A percentile compares a stretch with the other conserved stretches of the same genome.
These are phyloP conservation scores for Leuctra nigra DNA, from an alignment of 2,888 invertebrate genomes.

Conservation along the genomic window DNA sequence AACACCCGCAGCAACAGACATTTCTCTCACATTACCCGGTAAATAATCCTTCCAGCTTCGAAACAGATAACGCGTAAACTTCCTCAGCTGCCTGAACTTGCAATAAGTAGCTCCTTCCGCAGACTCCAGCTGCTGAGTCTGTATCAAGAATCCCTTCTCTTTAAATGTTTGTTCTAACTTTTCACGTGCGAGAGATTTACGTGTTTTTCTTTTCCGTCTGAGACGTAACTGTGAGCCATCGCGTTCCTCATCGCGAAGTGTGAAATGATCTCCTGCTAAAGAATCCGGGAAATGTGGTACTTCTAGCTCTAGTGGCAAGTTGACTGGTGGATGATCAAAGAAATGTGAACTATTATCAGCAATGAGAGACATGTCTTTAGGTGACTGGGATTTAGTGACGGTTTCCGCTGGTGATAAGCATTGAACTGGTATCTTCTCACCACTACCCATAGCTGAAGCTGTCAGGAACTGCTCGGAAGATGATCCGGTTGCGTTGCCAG, in stretches of 20 bases:
- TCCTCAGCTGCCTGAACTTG: conserved; percentile 82
- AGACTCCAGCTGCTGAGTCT: conserved; percentile 87
- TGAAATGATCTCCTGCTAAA: conserved; percentile 30
- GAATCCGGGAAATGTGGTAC: conserved; percentile 34
- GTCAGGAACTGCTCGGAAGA: conserved; percentile 26
- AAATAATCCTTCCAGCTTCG: conserved; percentile 91
- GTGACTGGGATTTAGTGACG: not conserved
- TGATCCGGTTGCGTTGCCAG: conserved; percentile 14
- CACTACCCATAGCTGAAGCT: conserved; percentile 24
- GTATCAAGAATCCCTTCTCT: conserved; percentile 87
- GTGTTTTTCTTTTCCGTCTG: conserved; percentile 61
- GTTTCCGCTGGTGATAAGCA: not conserved
- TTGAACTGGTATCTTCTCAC: conserved; percentile 19
- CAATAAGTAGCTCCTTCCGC: conserved; percentile 92
- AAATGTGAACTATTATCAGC: conserved; percentile 2
- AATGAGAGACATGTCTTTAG: not conserved
- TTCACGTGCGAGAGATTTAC: conserved; percentile 77
- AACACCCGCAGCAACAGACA: conserved; percentile 29
- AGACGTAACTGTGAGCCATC: conserved; percentile 22
- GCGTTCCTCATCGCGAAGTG: conserved; percentile 24
- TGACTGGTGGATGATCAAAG: not conserved
- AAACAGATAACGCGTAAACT: conserved; percentile 86
- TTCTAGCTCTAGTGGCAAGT: conserved; percentile 20
- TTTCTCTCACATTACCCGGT: conserved; percentile 57
- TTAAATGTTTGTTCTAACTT: conserved; percentile 88